phyloP scores from a whole-genome alignment of 2,797 vertebrate genomes.

The Melopsittacus undulatus region DNA sequence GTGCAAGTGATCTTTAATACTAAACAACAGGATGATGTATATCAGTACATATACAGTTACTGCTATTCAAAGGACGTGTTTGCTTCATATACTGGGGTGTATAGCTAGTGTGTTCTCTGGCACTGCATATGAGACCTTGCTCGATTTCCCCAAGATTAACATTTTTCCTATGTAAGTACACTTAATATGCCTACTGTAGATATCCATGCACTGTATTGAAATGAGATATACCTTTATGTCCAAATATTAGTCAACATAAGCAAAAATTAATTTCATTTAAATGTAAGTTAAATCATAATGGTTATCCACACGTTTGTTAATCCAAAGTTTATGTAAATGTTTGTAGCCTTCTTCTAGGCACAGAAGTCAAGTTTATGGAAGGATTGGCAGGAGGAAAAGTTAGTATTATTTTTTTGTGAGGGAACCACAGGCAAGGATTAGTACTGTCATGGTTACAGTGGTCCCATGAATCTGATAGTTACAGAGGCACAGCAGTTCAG shows the following conservation, averaged over 20 bases:
- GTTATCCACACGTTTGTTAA: background rate
- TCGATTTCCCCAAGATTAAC: background rate
- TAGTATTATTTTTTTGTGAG: background rate
- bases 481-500: background rate
- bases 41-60: background rate
- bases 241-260: background rate
- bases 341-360: background rate
- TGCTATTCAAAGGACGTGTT: background rate
- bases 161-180: background rate
- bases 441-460: background rate
- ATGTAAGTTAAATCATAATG: background rate
- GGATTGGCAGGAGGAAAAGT: rapidly evolving
- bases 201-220: background rate
- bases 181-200: background rate
- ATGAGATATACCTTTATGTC: background rate
- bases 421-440: background rate
- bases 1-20: background rate
- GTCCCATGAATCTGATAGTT: background rate
- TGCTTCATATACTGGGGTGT: background rate
- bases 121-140: background rate
- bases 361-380: background rate
- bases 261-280: background rate
- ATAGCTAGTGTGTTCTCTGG: background rate
- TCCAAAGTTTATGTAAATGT: background rate
- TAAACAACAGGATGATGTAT: no score